Percentiles rank a stretch among this genome's conserved stretches.
Conservation (phyloP, 1,140 invertebrate genomes). For the Caerostris extrusa region DNA sequence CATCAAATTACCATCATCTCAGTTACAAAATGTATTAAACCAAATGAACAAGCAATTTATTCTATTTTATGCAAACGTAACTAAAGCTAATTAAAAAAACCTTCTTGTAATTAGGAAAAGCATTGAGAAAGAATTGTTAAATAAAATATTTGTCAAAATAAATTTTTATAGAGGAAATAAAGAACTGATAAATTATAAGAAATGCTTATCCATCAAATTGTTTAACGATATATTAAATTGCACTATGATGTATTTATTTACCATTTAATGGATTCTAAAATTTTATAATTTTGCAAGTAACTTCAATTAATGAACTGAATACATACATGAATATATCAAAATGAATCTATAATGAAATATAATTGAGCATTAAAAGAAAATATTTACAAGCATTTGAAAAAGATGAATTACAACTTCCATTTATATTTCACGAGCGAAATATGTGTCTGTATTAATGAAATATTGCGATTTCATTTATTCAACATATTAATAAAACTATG, state of each 20-base stretch:
- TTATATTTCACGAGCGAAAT: neutral
- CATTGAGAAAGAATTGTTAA: neutral
- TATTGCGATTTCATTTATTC: too few species aligned
- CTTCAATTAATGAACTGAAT: too few species aligned
- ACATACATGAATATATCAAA: too few species aligned
- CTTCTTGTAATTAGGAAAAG: neutral
- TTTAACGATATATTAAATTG: neutral
- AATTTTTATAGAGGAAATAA: neutral
- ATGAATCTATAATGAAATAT: neutral
- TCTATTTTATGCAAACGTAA: neutral
- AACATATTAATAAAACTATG: too few species aligned
- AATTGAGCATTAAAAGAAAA: slow-evolving; percentile 8
- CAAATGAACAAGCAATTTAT: neutral
- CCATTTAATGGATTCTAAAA: neutral
- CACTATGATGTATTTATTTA: neutral
- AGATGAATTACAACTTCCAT: neutral
- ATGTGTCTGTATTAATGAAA: neutral
- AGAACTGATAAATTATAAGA: neutral
- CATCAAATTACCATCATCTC: neutral
- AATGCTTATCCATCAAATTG: neutral
- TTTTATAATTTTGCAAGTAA: too few species aligned
- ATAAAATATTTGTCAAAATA: neutral
- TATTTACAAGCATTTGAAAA: neutral
- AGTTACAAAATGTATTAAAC: neutral
- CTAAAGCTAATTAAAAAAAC: too few species aligned